Base-by-base conservation (phyloP, 2,113 vertebrate species). In the Hymenochirus boettgeri region DNA sequence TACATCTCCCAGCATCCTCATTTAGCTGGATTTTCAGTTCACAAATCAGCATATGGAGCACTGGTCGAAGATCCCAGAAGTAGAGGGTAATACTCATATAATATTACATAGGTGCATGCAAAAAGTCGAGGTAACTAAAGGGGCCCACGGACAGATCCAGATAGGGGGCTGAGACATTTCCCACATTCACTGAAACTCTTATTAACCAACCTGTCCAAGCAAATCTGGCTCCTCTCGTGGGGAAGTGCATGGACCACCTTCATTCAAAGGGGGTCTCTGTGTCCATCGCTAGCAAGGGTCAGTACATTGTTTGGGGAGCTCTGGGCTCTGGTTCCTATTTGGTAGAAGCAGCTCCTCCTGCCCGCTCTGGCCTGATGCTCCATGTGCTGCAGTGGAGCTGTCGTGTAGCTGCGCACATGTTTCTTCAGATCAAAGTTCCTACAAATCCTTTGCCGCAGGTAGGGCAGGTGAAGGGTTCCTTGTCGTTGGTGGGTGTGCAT, bases 401-500 rank as follows among this genome's bases (percentile, higher is more conserved):
- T 98, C 95, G 23, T 98, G 95, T 62, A 98, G 87, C 66, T 99
- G 58, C 96, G 83, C 72, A 99, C 83, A 62, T 99, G 96, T 60
- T 99, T 99, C 83, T 99, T 98, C 80, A 99, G 86, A 80, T 99
- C 96, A 93, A 99, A 99, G 92, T 99, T 99, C 85, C 96, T 82
- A 89, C 95, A 99, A 87, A 99, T 98, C 69, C 96, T 95, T 42
- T 98, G 97, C 39, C 96, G 95, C 9, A 95, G 98, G 37, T 93
- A 96, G 66, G 93, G 89, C 75, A 95, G 98, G 73, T 94, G 97
- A 88, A 97, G 98, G 74, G 96, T 95, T 78, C 98, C 98, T 89
- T 97, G 96, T 84, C 98, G 95, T 62, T 96, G 97, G 88, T 99
- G 96, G 35, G 96, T 99, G 89, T 99, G 96, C 96, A 99, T 99